phyloP scores from a whole-genome alignment of 2,797 vertebrate genomes.

The Cossypha caffra region DNA sequence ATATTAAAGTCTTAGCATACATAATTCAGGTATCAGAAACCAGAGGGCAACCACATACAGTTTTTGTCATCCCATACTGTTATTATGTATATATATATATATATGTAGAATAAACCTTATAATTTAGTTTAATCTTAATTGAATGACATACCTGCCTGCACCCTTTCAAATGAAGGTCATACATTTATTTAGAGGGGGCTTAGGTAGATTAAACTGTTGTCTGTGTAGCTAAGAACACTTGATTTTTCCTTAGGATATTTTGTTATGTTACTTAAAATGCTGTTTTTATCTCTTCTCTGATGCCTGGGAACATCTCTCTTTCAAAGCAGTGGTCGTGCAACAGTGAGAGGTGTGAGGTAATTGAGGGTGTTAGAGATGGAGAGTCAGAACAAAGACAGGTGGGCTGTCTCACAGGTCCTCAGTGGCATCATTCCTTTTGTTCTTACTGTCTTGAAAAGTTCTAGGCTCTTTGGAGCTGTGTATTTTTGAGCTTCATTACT shows the following conservation, averaged over 20 bases:
- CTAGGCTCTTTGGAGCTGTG: background rate
- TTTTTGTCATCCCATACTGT: background rate
- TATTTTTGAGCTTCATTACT: background rate
- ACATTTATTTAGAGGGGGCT: background rate
- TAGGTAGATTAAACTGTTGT: background rate
- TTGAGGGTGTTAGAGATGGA: background rate
- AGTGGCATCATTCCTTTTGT: background rate
- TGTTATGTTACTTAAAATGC: background rate
- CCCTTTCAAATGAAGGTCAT: background rate
- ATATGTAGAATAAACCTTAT: too few species aligned
- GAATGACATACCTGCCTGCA: background rate
- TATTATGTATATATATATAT: background rate
- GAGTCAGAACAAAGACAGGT: background rate
- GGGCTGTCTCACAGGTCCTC: background rate
- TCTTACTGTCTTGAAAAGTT: background rate
- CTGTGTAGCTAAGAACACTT: background rate
- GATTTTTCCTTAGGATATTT: background rate
- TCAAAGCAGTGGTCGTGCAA: background rate
- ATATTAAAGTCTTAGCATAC: background rate
- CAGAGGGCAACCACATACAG: background rate
- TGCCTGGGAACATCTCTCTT: background rate
- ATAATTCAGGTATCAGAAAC: conserved; percentile 29
- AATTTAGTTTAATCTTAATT: conserved; percentile 9
- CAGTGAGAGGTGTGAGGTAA: background rate
- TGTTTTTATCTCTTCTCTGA: background rate